A percentile compares a stretch with the other conserved stretches of the same genome.
phyloP scores from a whole-genome alignment of 2,113 vertebrate genomes.

The Rafetus swinhoei region DNA sequence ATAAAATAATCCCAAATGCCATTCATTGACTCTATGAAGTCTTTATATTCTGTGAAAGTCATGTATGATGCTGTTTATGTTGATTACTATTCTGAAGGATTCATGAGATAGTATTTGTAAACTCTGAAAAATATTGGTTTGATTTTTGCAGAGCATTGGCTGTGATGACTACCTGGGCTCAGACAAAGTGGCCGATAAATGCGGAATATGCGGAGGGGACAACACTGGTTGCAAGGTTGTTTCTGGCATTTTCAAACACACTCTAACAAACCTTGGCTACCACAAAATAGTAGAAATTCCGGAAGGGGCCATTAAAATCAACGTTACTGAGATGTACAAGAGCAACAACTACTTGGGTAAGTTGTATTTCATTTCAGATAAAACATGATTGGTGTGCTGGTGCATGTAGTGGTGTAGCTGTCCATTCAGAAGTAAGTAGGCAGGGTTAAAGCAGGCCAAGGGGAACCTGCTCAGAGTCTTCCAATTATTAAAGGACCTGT shows the following conservation, averaged over 20 bases:
- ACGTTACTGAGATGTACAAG: conserved; percentile 96
- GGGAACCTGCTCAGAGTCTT: no score
- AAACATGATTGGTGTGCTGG: neutral
- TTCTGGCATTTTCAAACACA: conserved; percentile 92
- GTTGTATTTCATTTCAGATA: conserved; percentile 39
- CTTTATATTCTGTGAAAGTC: neutral
- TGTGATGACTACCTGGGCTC: conserved; percentile 94
- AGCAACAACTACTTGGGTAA: conserved; percentile 97
- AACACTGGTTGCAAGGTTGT: conserved; percentile 91
- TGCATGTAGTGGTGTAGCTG: neutral
- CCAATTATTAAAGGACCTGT: no score
- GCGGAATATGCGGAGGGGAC: conserved; percentile 93
- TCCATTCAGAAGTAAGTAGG: no score
- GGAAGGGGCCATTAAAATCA: conserved; percentile 96
- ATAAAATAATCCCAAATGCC: neutral
- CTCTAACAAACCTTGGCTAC: conserved; percentile 91
- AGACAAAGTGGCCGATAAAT: conserved; percentile 91
- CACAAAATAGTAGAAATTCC: conserved; percentile 97
- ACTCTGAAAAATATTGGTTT: conserved; percentile 29
- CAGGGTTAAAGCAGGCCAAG: no score
- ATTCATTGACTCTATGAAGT: neutral
- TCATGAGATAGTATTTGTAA: neutral
- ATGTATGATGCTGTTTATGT: rapidly evolving
- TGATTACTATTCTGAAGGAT: neutral
- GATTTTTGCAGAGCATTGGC: conserved; percentile 86